Evolutionary conservation across 2,888 invertebrate species (phyloP), one percentile per base, ranked within the genome.

Genomic region (Cataglyphis albicans): DNA sequence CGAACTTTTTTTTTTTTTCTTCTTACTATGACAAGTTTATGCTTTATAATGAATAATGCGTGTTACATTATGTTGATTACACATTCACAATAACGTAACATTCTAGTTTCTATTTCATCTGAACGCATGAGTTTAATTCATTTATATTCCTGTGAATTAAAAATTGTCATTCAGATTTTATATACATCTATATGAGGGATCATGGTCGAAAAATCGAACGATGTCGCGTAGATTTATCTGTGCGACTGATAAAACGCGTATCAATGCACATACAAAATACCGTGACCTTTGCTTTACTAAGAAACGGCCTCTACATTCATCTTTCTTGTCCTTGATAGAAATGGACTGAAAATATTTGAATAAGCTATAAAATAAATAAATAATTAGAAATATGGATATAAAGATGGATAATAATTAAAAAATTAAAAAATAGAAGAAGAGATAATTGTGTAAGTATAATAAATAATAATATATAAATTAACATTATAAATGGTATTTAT

Each of bases 281-380:
- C 72, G 7, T 88, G 85, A 85, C 64, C 73, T 41, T 15, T 41
- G 29, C 25, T 57, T 83, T 12, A 21, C n/a, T 52, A 15, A 44
- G 44, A 35, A 41, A 52, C 25, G 57, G 83, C 75, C 80, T 61
- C 4, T 35, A 29, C 21, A 12, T 25, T 21, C 32, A 64, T 38
- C 38, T 6, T 25, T 25, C 15, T 12, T 32, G 10, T 52, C 15
- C 10, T 32, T 35, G 44, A 74, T 32, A 38, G n/a, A 32, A 1
- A 48, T 75, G 0, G 6, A 64, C 12, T 38, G n/a, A 2, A 25
- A 64, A 10, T 3, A 1, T 52, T 75, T 38, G 6, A 21, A 7
- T 9, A 38, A 52, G 55, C 55, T 52, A 12, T 15, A 18, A 41
- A 35, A 35, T 70, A 1, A 68, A 48, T 15, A 38, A 73, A n/a